Base-by-base conservation (phyloP, 2,797 vertebrate species). In the Antrozous pallidus region DNA sequence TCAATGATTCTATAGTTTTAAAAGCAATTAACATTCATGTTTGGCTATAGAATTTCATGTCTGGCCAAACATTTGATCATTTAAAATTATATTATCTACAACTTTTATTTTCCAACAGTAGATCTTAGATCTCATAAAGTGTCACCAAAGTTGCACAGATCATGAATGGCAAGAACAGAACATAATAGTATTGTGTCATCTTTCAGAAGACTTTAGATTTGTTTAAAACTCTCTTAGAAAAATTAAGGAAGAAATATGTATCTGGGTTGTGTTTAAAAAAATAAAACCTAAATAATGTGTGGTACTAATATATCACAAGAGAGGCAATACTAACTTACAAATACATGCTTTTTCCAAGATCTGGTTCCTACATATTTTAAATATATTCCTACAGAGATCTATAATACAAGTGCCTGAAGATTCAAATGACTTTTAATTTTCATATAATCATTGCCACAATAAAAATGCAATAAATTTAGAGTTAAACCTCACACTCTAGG, bases 391-490 rank as follows among this genome's bases (percentile, higher is more conserved):
- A 83, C 77, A 93, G 11, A 85, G 28, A 61, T 73, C 7, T 82
- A n/a, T 70, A 75, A 79, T 42, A 26, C 2, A 38, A 80, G 5
- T 67, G 14, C 45, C 42, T 77, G 8, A 14, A 81, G 38, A 79
- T 82, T 20, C 49, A 93, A 73, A 54, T 49, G 10, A 81, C 18
- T 92, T 85, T 81, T 90, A 54, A 75, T 2, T 91, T 14, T 80
- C 8, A 87, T 33, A 6, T 56, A 38, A 20, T 77, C 13, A 47
- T 38, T 56, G 49, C 14, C 22, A 71, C 67, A 47, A 94, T 71
- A 94, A 91, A 83, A 94, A 89, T 73, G 3, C 26, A 93, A 94
- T 18, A 73, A 63, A n/a, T 77, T 79, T 80, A 78, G 3, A 33
- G 28, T 24, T 81, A 77, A 83, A 69, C 3, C 5, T 82, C 8